Base-by-base conservation (phyloP, 1,140 invertebrate species). In the Bathynomus jamesi region DNA sequence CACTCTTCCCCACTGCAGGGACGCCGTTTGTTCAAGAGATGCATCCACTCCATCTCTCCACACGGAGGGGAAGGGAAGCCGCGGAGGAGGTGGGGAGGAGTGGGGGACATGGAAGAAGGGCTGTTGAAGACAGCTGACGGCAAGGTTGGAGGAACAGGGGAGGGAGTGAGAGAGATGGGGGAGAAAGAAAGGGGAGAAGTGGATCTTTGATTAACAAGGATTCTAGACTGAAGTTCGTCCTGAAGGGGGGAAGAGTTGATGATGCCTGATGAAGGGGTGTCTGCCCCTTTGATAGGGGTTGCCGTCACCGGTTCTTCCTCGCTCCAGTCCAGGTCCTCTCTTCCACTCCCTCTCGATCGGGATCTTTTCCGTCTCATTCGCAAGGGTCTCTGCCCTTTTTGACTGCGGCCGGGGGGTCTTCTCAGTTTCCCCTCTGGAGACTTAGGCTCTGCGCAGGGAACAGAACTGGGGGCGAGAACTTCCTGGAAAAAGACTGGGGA, bases 201-300 rank as follows among this genome's bases (percentile, higher is more conserved):
- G 2, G 40, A 53, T 53, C 13, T 53, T 11, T 11, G 2, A 5
- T 53, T 53, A 17, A 11, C 11, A 21, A 21, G 5, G 21, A 53
- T 53, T 5, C 21, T 11, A 17, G 69, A 64, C n/a, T 27, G 32
- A 1, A 28, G 21, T 2, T 65, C 67, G 5, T 67, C 27, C 5
- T 70, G 27, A 10, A 63, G 61, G 61, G 61, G 21, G 11, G 21
- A 24, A 63, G 11, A 17, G 21, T 24, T 11, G 10, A 28, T 28
- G 8, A 11, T 28, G 11, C 21, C 69, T 30, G 62, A 61, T 27
- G 69, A 68, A 13, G 69, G 61, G 27, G 71, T 21, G 61, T 73
- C 66, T 27, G 69, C 71, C 25, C 70, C 71, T n/a, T 71, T 75
- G 29, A 71, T 69, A 7, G 73, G 69, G 25, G 69, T 63, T 2